Evolutionary conservation across 2,888 invertebrate genomes (phyloP), one percentile per base, ranked within the genome.

Genomic region (Hylaea fasciaria): DNA sequence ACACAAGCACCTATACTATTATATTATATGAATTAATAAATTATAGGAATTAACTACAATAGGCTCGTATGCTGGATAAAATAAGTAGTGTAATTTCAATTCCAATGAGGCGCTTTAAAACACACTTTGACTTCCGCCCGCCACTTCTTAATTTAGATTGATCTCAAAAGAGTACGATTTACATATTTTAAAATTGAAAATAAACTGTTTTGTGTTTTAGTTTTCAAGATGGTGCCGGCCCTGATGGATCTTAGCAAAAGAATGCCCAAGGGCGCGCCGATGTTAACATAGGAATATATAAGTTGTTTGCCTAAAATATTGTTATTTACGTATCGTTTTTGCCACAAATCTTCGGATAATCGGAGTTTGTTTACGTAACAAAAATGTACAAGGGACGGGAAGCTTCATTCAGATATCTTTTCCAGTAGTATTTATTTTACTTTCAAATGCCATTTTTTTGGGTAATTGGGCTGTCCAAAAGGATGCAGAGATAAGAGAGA

Each of bases 321-420:
- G 84, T 86, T 91, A 87, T 91, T 91, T 91, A 85, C 84, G 81
- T 86, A 88, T 89, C 84, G 87, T 87, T 89, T 87, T 87, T 85
- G 81, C 77, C 74, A 73, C 78, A 87, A 89, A 90, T 91, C 88
- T 85, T 81, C 71, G 81, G 81, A 87, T 90, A 85, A 88, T 87
- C 86, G 84, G 78, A 76, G 75, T 78, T 78, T 87, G 85, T 87
- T 87, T 88, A 77, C 57, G 22, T 39, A 46, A 51, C 46, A 57
- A 50, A 44, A 44, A 55, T 17, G 43, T 48, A 48, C 22, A 13
- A 41, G 17, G 46, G 39, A 14, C n/a, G n/a, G 54, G n/a, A 14
- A n/a, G 13, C 14, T 46, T 46, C 29, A 29, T 32, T 10, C 14
- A n/a, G 32, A 46, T 32, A 14, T 46, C 29, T 28, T 37, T 37